Evolutionary conservation across 2,888 invertebrate genomes (phyloP).

Genomic region (Drosophila monieri): DNA sequence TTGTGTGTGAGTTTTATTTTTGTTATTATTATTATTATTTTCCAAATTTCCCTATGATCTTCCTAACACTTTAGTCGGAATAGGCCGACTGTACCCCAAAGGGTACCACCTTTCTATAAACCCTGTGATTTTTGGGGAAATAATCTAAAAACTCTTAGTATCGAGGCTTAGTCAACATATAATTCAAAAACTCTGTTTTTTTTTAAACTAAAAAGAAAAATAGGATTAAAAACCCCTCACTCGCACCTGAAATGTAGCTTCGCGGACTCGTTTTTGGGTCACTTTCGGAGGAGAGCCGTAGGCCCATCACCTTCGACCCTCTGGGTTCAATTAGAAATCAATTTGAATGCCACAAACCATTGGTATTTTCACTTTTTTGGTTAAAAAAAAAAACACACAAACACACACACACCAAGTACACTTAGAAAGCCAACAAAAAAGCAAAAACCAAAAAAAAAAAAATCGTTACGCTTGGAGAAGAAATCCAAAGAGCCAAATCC

Average conservation of each 20-base stretch:
- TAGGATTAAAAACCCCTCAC: too few species aligned
- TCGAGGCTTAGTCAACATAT: too few species aligned
- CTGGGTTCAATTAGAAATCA: constrained; percentile 53
- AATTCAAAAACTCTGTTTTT: too few species aligned
- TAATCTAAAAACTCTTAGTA: too few species aligned
- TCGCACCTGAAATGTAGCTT: neutral
- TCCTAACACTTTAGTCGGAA: neutral
- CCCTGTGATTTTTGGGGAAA: too few species aligned
- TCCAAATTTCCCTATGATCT: neutral
- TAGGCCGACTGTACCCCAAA: neutral
- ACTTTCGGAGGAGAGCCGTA: constrained; percentile 25
- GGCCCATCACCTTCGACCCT: constrained; percentile 28
- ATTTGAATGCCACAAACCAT: constrained; percentile 19
- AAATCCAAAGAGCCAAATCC: constrained; percentile 5
- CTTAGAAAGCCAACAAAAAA: constrained; percentile 10
- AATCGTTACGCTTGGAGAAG: constrained; percentile 23
- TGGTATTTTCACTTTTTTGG: constrained; percentile 61
- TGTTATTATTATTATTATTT: neutral
- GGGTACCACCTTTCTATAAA: too few species aligned
- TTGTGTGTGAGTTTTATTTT: too few species aligned
- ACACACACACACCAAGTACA: neutral
- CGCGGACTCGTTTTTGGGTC: constrained; percentile 13
- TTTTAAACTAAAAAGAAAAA: too few species aligned
- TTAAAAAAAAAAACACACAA: neutral
- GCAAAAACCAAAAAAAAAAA: neutral